Percentiles rank a stretch among this genome's conserved stretches.
Conservation (phyloP, 2,113 vertebrate species). For the Psettodes erumei region DNA sequence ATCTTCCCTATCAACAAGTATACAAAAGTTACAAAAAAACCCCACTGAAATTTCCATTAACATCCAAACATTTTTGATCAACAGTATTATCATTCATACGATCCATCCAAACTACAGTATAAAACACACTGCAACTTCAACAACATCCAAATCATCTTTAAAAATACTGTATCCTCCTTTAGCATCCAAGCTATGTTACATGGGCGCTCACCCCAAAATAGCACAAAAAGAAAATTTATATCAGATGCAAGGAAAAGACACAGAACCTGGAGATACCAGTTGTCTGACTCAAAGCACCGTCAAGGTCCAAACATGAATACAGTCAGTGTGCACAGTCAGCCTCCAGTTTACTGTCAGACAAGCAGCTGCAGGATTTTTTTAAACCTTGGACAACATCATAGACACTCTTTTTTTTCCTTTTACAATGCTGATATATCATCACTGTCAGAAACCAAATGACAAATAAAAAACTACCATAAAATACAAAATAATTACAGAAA, state of each 20-base stretch:
- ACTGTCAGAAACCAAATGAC: slow-evolving; percentile 11
- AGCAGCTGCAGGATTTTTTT: slow-evolving; percentile 26
- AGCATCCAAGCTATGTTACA: slow-evolving; percentile 17
- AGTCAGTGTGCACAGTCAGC: slow-evolving; percentile 56
- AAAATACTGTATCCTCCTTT: slow-evolving; percentile 21
- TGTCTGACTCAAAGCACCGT: slow-evolving; percentile 38
- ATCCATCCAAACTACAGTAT: slow-evolving; percentile 37
- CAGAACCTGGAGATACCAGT: slow-evolving; percentile 16
- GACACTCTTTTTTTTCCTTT: not conserved
- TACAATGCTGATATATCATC: slow-evolving; percentile 1
- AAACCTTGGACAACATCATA: slow-evolving; percentile 17
- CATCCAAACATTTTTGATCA: slow-evolving; percentile 6
- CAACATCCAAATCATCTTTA: slow-evolving; percentile 12
- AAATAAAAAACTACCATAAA: slow-evolving; percentile 23
- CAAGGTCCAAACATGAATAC: slow-evolving; percentile 48
- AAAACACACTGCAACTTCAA: slow-evolving; percentile 7
- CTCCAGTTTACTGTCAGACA: slow-evolving; percentile 45
- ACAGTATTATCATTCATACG: slow-evolving; percentile 33
- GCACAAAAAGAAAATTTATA: slow-evolving; percentile 21
- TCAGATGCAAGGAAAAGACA: slow-evolving; percentile 14
- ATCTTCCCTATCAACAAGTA: slow-evolving; percentile 47
- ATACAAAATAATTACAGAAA: slow-evolving; percentile 30
- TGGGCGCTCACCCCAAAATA: not conserved
- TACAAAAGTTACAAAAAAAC: slow-evolving; percentile 44
- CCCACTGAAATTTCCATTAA: not conserved